Percentiles rank a stretch among this genome's conserved stretches.
Conservation (phyloP, 2,888 invertebrate species). For the Cerastis leucographa region DNA sequence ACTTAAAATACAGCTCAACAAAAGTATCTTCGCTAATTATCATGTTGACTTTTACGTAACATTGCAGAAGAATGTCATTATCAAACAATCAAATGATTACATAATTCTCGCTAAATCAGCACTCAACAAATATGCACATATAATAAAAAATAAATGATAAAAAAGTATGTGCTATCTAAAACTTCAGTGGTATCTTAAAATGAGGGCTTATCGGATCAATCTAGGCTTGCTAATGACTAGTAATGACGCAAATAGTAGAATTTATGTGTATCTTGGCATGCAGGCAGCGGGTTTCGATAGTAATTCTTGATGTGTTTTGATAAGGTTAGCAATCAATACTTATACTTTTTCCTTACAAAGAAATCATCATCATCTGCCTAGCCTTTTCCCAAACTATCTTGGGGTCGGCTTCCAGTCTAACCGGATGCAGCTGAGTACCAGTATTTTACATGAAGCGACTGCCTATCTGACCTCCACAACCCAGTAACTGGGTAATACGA, state of each 20-base stretch:
- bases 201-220: conserved; percentile 64
- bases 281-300: conserved; percentile 19
- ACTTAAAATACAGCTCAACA: neutral
- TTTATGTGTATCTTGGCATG: conserved; percentile 60
- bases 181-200: conserved; percentile 68
- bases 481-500: no score
- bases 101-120: conserved; percentile 39
- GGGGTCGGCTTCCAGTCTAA: no score
- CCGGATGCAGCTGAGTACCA: no score
- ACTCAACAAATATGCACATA: conserved; percentile 25
- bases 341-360: neutral
- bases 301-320: conserved; percentile 13
- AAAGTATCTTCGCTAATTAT: neutral
- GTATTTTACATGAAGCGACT: no score
- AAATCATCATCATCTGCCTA: no score
- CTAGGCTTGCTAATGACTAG: conserved; percentile 46
- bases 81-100: conserved; percentile 27
- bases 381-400: no score
- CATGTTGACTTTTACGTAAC: conserved; percentile 14
- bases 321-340: neutral
- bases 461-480: no score
- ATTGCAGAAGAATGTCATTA: conserved; percentile 23
- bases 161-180: conserved; percentile 71
- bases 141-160: conserved; percentile 68
- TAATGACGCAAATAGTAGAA: conserved; percentile 69